Evolutionary conservation across 1,140 invertebrate genomes (phyloP).

Genomic region (Meloidogyne hapla): DNA sequence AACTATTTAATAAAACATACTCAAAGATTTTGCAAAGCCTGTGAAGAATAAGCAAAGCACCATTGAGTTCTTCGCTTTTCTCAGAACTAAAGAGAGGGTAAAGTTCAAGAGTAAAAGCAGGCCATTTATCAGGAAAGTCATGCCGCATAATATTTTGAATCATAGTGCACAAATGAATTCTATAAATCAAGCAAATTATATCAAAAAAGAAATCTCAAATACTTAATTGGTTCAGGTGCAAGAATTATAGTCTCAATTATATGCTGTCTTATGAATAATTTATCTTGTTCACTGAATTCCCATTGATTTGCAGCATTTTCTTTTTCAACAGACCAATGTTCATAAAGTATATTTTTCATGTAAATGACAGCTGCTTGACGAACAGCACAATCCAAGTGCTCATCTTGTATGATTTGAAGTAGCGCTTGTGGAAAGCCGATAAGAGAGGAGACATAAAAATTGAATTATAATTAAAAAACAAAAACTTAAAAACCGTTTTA

Average conservation of each 20-base stretch:
- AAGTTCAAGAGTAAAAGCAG: slow-evolving; percentile 88
- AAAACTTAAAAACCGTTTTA: slow-evolving; percentile 16
- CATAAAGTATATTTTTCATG: slow-evolving; percentile 87
- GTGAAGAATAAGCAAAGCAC: slow-evolving; percentile 84
- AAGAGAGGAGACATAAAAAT: slow-evolving; percentile 82
- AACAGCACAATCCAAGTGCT: slow-evolving; percentile 83
- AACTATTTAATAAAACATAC: slow-evolving; percentile 50
- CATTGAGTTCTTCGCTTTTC: slow-evolving; percentile 83
- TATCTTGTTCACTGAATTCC: slow-evolving; percentile 87
- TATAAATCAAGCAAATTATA: slow-evolving; percentile 63
- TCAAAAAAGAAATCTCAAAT: slow-evolving; percentile 29
- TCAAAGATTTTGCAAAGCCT: slow-evolving; percentile 95
- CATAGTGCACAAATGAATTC: slow-evolving; percentile 85
- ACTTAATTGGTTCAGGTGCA: slow-evolving; percentile 83
- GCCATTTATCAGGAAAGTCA: slow-evolving; percentile 93
- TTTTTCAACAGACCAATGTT: slow-evolving; percentile 86
- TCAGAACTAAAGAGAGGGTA: slow-evolving; percentile 77
- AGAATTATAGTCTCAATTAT: slow-evolving; percentile 92
- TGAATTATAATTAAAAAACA: neutral
- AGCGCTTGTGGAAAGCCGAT: slow-evolving; percentile 90
- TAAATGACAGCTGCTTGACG: slow-evolving; percentile 93
- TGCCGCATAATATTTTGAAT: slow-evolving; percentile 83
- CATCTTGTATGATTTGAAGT: slow-evolving; percentile 86
- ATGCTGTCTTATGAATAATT: slow-evolving; percentile 83
- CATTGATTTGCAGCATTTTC: slow-evolving; percentile 66